Conservation (phyloP, 2,113 vertebrate genomes). For the Elgaria multicarinata region DNA sequence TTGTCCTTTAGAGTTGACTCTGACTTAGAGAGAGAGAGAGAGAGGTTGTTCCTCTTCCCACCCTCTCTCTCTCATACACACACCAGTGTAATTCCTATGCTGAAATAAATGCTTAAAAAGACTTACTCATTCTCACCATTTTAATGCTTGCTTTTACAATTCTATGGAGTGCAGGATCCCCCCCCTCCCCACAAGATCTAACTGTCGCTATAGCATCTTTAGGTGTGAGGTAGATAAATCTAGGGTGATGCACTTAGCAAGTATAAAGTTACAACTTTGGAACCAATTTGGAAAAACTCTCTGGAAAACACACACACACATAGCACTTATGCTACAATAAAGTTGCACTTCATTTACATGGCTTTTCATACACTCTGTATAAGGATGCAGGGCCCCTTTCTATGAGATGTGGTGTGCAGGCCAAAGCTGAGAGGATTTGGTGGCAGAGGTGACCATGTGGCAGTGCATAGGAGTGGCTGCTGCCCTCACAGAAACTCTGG, state of each 20-base stretch:
- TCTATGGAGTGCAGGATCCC: slow-evolving; percentile 68
- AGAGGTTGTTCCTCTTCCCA: neutral
- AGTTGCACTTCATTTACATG: slow-evolving; percentile 70
- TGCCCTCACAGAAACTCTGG: neutral
- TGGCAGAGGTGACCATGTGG: neutral
- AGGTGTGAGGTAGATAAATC: slow-evolving; percentile 70
- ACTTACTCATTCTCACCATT: slow-evolving; percentile 46
- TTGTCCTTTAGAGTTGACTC: neutral
- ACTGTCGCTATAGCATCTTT: slow-evolving; percentile 74
- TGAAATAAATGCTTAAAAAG: slow-evolving; percentile 65
- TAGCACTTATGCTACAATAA: slow-evolving; percentile 54
- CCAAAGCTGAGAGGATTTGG: neutral
- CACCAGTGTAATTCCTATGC: slow-evolving; percentile 50
- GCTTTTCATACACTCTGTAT: slow-evolving; percentile 55
- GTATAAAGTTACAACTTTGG: slow-evolving; percentile 10
- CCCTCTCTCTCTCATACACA: slow-evolving; percentile 45
- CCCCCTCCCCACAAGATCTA: slow-evolving; percentile 56
- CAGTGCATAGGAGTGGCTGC: neutral
- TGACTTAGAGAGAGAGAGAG: slow-evolving; percentile 7
- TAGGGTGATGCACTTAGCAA: slow-evolving; percentile 72
- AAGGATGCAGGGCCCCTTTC: neutral
- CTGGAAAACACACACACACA: slow-evolving; percentile 47
- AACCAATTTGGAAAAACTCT: slow-evolving; percentile 61
- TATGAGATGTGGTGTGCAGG: neutral
- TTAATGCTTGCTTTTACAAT: slow-evolving; percentile 18